Conservation (phyloP, 2,888 invertebrate species). For the Morinoia aosen region DNA sequence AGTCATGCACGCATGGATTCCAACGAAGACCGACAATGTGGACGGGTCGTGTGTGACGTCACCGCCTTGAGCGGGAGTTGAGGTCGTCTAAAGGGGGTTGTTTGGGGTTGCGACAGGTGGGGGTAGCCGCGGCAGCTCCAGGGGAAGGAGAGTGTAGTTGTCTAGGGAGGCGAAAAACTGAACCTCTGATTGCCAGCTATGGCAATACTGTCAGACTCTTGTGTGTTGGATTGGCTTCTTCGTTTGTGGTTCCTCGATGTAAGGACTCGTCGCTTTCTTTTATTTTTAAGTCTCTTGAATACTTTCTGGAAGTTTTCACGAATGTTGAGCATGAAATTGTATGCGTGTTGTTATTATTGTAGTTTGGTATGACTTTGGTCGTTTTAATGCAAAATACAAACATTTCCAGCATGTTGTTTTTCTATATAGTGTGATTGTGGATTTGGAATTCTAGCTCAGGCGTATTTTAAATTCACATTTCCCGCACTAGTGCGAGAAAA, state of each 20-base stretch:
- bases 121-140: not conserved
- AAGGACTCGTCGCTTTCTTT: not conserved
- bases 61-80: slow-evolving; percentile 38
- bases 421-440: not conserved
- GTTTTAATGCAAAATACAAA: not conserved
- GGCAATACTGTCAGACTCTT: not conserved
- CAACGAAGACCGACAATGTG: not conserved
- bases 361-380: not conserved
- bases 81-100: slow-evolving; percentile 43
- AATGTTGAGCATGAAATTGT: not conserved
- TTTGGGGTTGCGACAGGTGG: slow-evolving; percentile 9
- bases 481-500: not conserved
- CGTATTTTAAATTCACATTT: not conserved
- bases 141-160: slow-evolving; percentile 33
- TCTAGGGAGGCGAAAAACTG: slow-evolving; percentile 42
- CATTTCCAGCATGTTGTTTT: not conserved
- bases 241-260: not conserved
- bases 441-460: not conserved
- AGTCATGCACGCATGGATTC: slow-evolving; percentile 28
- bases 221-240: not conserved
- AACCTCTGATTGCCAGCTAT: slow-evolving; percentile 8
- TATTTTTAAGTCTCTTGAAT: not conserved
- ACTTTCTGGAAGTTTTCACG: not conserved
- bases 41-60: slow-evolving; percentile 33
- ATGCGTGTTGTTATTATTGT: not conserved